Percentiles rank a stretch among this genome's conserved stretches.
Conservation (phyloP, 2,888 invertebrate species). For the Eucriotettix oculatus region DNA sequence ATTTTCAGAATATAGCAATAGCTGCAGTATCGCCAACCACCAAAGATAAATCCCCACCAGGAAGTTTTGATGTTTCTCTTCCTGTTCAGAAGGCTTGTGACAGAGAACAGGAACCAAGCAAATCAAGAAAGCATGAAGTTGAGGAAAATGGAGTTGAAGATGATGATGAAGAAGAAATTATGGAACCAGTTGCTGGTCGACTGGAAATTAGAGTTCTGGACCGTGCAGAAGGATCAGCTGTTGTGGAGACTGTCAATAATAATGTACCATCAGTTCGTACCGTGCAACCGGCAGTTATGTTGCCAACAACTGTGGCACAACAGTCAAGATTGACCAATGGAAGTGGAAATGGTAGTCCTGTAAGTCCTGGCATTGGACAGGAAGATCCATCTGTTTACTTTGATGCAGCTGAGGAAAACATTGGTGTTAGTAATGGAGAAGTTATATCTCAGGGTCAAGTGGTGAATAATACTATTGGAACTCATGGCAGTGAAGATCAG, state of each 20-base stretch:
- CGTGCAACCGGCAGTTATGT: not conserved
- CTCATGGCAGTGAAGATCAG: not conserved
- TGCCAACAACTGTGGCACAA: not conserved
- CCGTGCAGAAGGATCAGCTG: constrained; percentile 15
- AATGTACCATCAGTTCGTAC: constrained; percentile 16
- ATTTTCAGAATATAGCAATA: no score
- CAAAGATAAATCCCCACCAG: no score
- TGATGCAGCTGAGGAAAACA: constrained; percentile 50
- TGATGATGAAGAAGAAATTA: constrained; percentile 23
- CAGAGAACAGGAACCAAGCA: no score
- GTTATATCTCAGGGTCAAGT: no score
- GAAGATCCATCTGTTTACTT: constrained; percentile 67
- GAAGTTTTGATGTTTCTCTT: no score
- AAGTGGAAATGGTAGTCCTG: constrained; percentile 24
- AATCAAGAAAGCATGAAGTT: no score
- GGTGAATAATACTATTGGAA: no score
- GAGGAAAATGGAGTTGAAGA: not conserved
- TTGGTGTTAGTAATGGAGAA: not conserved
- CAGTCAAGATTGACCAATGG: not conserved
- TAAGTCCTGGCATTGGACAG: constrained; percentile 37
- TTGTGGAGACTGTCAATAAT: constrained; percentile 15
- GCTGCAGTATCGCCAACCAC: no score
- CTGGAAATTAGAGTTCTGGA: constrained; percentile 58
- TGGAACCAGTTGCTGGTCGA: constrained; percentile 54
- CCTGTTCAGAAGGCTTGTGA: no score